Percentiles rank a stretch among this genome's conserved stretches.
Conservation (phyloP, 1,140 invertebrate genomes). For the Zaprionus capensis region DNA sequence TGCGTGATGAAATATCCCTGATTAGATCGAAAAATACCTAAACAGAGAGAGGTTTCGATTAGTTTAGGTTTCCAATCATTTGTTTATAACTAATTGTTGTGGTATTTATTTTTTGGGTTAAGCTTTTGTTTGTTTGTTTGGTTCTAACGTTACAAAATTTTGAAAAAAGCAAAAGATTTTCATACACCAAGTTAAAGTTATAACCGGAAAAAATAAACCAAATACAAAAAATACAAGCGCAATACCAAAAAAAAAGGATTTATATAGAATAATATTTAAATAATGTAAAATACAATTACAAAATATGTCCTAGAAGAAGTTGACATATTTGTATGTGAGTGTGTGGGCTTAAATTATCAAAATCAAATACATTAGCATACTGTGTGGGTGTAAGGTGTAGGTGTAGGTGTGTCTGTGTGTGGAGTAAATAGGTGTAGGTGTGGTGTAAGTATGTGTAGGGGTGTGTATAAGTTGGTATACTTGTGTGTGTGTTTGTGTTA, state of each 20-base stretch:
- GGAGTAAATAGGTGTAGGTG: not conserved
- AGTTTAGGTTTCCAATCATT: not conserved
- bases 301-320: conserved; percentile 18
- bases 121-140: conserved; percentile 17
- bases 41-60: conserved; percentile 18
- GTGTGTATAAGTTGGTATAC: not conserved
- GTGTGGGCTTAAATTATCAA: not conserved
- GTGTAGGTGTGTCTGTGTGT: not conserved
- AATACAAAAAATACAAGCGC: conserved; percentile 22
- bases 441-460: not conserved
- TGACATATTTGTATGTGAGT: conserved; percentile 29
- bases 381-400: conserved; percentile 4
- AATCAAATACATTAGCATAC: conserved; percentile 17
- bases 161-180: conserved; percentile 58
- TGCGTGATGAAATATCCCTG: conserved; percentile 84
- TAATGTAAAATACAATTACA: conserved; percentile 1
- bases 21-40: conserved; percentile 84
- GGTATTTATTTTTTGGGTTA: conserved; percentile 36
- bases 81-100: conserved; percentile 8
- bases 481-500: not conserved
- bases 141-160: conserved; percentile 54
- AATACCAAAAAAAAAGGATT: conserved; percentile 20
- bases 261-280: not conserved
- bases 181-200: conserved; percentile 42
- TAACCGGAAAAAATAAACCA: conserved; percentile 15